phyloP scores from a whole-genome alignment of 2,888 invertebrate species.

The Epinotia brunnichana region DNA sequence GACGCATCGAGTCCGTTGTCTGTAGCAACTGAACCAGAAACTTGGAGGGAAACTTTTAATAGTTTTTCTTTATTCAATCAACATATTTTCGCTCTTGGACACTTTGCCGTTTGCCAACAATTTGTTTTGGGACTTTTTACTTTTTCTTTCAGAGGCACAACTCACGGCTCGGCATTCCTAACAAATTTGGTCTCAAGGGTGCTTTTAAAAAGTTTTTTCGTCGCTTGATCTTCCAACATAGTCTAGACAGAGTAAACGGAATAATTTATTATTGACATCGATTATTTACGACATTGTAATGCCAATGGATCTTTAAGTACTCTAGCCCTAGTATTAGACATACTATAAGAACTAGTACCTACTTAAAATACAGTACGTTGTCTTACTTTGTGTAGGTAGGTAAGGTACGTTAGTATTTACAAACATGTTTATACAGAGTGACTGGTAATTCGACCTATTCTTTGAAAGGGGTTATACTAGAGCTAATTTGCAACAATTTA shows the following conservation, averaged over 20 bases:
- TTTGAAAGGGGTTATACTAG: too few relatives aligned
- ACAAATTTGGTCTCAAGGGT: conserved; percentile 76
- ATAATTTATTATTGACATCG: conserved; percentile 56
- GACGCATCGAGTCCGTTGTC: conserved; percentile 68
- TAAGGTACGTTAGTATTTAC: too few relatives aligned
- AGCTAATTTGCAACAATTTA: too few relatives aligned
- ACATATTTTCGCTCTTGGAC: conserved; percentile 81
- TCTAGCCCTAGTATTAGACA: too few relatives aligned
- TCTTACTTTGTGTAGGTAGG: too few relatives aligned
- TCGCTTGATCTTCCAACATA: conserved; percentile 54
- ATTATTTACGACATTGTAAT: neutral
- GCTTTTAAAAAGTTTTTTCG: conserved; percentile 67
- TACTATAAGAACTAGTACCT: too few relatives aligned
- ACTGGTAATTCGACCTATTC: too few relatives aligned
- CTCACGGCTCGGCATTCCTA: conserved; percentile 64
- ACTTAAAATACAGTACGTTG: too few relatives aligned
- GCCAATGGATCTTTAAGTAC: neutral
- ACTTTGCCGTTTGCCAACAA: conserved; percentile 81
- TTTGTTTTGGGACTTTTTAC: conserved; percentile 79
- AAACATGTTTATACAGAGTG: too few relatives aligned
- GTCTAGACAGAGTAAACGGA: conserved; percentile 66
- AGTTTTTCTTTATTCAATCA: conserved; percentile 83
- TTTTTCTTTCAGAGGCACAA: conserved; percentile 69
- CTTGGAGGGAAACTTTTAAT: conserved; percentile 77
- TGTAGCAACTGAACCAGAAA: conserved; percentile 71